Base-by-base conservation (phyloP, 2,888 invertebrate species). In the Pyrgus malvae region DNA sequence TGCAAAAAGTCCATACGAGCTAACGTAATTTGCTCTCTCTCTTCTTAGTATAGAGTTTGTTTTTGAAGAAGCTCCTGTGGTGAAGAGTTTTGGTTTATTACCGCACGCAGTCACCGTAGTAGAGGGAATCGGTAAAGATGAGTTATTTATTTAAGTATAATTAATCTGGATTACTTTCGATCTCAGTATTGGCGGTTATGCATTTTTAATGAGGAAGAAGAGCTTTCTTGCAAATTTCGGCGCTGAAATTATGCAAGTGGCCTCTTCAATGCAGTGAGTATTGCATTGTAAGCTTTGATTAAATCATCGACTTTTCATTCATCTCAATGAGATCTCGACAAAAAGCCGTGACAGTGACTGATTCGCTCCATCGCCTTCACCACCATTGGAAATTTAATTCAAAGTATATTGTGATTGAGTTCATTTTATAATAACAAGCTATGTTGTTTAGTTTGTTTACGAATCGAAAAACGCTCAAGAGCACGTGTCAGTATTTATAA, bases 71-170 rank as follows among this genome's bases (percentile, higher is more conserved):
- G 58, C 0, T 1, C 16, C 6, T n/a, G 29, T 14, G 3, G 2
- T 60, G 50, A 60, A 57, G 67, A 57, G 67, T 72, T 78, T 77
- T 72, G 72, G 72, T 78, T 74, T 74, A 83, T 86, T 87, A 85
- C 73, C 70, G 71, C 66, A 78, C 63, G 78, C 83, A 84, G 77
- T 72, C 77, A 78, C 68, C 74, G 76, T 75, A 69, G 71, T 72
- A 69, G 75, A 70, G 61, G 67, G 68, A 70, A 68, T 69, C 67
- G 65, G 75, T 74, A 66, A 67, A 66, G 73, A 73, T 70, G 68
- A 66, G 57, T 62, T 63, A 64, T 46, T 46, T 66, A 64, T 69
- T 74, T 74, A 70, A 27, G 21, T 8, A 31, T 46, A 46, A 46
- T 45, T 53, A 31, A 38, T 45, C 31, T 16, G 21, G 27, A 19